phyloP scores from a whole-genome alignment of 2,888 invertebrate genomes.

The Conomelus anceps region DNA sequence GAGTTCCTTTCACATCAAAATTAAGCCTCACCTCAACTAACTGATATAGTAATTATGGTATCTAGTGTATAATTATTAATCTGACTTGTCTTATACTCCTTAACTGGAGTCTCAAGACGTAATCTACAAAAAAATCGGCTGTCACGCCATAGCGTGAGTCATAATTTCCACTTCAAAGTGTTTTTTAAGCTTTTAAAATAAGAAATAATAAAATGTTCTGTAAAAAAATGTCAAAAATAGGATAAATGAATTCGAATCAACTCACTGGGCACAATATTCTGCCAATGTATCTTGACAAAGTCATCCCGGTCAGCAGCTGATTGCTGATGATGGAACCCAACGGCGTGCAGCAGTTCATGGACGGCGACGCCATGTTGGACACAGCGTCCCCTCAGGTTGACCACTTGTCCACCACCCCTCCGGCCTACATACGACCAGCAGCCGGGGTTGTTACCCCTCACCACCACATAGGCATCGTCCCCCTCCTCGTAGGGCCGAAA shows the following conservation, averaged over 20 bases:
- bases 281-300: slow-evolving; percentile 45
- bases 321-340: slow-evolving; percentile 51
- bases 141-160: too few species aligned
- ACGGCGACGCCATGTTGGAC: slow-evolving; percentile 48
- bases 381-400: slow-evolving; percentile 46
- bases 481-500: slow-evolving; percentile 53
- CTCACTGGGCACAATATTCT: slow-evolving; percentile 45
- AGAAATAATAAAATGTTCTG: too few species aligned
- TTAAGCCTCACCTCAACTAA: too few species aligned
- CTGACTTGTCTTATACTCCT: too few species aligned
- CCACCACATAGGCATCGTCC: slow-evolving; percentile 52
- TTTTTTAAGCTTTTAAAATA: too few species aligned
- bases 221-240: too few species aligned
- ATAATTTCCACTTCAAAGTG: too few species aligned
- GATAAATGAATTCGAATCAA: neutral
- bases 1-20: too few species aligned
- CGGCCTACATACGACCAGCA: slow-evolving; percentile 64
- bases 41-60: too few species aligned
- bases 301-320: slow-evolving; percentile 47
- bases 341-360: slow-evolving; percentile 49
- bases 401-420: slow-evolving; percentile 52
- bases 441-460: slow-evolving; percentile 47
- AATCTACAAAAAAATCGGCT: too few species aligned
- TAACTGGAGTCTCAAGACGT: too few species aligned
- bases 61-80: too few species aligned